These are phyloP conservation scores for Cottoperca gobio DNA, from an alignment of 2,797 vertebrate species.

Conservation along the genomic window DNA sequence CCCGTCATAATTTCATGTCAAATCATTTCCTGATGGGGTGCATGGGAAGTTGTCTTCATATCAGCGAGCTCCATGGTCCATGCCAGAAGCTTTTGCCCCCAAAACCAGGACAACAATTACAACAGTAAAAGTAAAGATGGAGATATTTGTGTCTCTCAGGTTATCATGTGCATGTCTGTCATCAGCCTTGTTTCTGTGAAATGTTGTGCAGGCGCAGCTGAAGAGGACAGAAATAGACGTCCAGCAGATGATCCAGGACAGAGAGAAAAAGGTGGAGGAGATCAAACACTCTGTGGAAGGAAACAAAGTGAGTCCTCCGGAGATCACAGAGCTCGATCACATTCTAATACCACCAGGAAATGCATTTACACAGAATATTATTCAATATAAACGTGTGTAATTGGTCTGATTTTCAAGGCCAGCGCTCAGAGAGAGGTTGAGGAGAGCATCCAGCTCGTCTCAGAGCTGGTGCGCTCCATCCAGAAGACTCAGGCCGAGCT, in stretches of 20 bases:
- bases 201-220: slow-evolving; percentile 75
- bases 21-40: too few species aligned
- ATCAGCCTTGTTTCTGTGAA: slow-evolving; percentile 8
- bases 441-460: slow-evolving; percentile 81
- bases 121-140: not conserved
- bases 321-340: too few species aligned
- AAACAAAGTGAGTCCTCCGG: slow-evolving; percentile 78
- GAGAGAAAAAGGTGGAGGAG: slow-evolving; percentile 83
- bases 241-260: slow-evolving; percentile 86
- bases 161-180: not conserved
- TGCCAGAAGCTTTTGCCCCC: not conserved
- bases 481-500: slow-evolving; percentile 82
- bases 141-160: not conserved
- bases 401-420: slow-evolving; percentile 54
- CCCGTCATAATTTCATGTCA: not conserved
- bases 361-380: not conserved
- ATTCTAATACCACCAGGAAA: too few species aligned
- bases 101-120: not conserved
- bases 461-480: slow-evolving; percentile 80
- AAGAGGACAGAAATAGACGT: slow-evolving; percentile 83
- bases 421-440: slow-evolving; percentile 79
- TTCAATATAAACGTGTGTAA: not conserved
- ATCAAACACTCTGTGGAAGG: slow-evolving; percentile 80
- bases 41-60: not conserved
- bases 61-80: not conserved